These are phyloP conservation scores for Ptilonorhynchus violaceus DNA, from an alignment of 2,113 vertebrate genomes.

Conservation along the genomic window DNA sequence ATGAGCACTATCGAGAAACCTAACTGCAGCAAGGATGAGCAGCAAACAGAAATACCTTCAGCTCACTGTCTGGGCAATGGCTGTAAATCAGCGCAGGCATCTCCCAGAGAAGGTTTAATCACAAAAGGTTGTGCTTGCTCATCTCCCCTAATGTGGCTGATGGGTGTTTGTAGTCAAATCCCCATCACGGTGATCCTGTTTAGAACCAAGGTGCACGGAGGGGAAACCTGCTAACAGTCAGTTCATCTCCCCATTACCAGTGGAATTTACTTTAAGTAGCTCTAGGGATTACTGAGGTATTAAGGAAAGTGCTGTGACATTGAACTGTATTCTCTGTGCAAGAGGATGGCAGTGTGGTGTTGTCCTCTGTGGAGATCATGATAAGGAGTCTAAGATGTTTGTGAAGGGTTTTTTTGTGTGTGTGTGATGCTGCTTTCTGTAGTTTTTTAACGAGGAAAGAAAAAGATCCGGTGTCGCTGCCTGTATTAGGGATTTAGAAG, in stretches of 20 bases:
- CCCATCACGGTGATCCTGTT: not conserved
- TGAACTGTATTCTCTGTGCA: not conserved
- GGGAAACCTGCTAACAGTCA: not conserved
- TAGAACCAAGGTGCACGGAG: not conserved
- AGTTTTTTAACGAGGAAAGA: not conserved
- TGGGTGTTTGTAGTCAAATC: not conserved
- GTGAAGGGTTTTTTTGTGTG: not conserved
- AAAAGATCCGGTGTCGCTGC: not conserved
- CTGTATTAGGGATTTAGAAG: not conserved
- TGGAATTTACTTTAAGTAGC: slow-evolving; percentile 6
- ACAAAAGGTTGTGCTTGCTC: not conserved
- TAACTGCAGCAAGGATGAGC: not conserved
- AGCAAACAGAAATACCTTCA: not conserved
- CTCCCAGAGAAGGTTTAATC: not conserved
- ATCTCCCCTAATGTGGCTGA: not conserved
- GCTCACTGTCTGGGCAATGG: not conserved
- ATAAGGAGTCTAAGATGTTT: not conserved
- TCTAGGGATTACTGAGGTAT: slow-evolving; percentile 6
- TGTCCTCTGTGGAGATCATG: not conserved
- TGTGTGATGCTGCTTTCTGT: not conserved
- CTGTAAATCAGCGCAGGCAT: not conserved
- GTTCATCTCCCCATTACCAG: not conserved
- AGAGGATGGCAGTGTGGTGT: not conserved
- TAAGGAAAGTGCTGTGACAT: not conserved
- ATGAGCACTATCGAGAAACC: not conserved